Conservation (phyloP, 2,113 vertebrate species). For the Accipiter virgatus region DNA sequence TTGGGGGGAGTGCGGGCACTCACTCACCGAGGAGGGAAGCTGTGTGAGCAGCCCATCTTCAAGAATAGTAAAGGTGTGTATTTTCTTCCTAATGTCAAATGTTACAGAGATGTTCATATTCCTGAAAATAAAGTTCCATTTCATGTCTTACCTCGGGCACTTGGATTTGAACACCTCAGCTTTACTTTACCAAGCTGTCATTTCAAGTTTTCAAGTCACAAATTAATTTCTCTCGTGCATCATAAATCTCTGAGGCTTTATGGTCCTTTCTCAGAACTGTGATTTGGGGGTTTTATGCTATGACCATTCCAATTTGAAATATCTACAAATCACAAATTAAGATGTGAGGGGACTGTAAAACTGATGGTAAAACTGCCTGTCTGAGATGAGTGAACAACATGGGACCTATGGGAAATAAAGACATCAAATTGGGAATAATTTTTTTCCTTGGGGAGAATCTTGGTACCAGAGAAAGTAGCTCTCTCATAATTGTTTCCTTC, state of each 20-base stretch:
- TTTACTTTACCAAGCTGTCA: neutral
- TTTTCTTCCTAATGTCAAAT: neutral
- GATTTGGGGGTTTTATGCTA: neutral
- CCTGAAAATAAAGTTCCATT: neutral
- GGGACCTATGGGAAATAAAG: neutral
- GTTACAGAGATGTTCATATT: neutral
- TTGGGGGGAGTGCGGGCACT: neutral
- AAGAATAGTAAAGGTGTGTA: neutral
- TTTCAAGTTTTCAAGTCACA: neutral
- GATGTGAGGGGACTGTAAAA: neutral
- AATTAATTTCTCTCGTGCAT: constrained; percentile 1
- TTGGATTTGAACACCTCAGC: neutral
- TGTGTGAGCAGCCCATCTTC: neutral
- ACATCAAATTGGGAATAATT: neutral
- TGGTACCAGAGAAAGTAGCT: neutral
- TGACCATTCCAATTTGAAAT: neutral
- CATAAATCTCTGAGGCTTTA: constrained; percentile 24
- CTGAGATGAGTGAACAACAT: neutral
- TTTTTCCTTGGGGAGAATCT: neutral
- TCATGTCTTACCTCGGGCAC: neutral
- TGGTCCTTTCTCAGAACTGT: neutral
- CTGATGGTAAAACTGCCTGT: neutral
- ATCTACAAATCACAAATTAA: constrained; percentile 18
- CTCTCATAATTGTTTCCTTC: neutral
- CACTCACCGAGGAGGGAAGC: neutral